These are phyloP conservation scores for Aurelia coerulea DNA, from an alignment of 30 jellyfish, hydroid and myxozoan genomes.

Conservation along the genomic window DNA sequence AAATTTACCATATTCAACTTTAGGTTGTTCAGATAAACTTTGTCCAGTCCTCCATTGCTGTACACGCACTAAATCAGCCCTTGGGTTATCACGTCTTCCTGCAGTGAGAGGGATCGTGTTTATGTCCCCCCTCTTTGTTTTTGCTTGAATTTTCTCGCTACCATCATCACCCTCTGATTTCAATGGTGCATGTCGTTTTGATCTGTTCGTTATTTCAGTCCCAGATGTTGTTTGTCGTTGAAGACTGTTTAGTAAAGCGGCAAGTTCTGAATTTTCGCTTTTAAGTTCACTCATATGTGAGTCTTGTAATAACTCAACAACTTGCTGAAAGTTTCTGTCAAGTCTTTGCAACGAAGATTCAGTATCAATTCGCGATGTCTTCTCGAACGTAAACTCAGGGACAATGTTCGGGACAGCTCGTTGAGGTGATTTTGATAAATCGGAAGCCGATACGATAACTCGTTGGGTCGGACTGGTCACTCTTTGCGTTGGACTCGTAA, in stretches of 20 bases:
- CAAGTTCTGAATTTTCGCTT: slow-evolving; percentile 55
- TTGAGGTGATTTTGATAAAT: slow-evolving; percentile 47
- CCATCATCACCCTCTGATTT: slow-evolving; percentile 27
- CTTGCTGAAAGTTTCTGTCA: slow-evolving; percentile 88
- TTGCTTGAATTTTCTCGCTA: slow-evolving; percentile 20
- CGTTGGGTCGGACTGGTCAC: slow-evolving; percentile 34
- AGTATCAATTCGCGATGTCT: slow-evolving; percentile 25
- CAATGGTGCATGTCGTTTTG: slow-evolving; percentile 18
- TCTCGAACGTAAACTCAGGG: slow-evolving; percentile 18
- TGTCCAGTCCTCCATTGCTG: slow-evolving; percentile 80
- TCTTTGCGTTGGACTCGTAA: slow-evolving; percentile 17
- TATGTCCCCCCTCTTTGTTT: slow-evolving; percentile 30
- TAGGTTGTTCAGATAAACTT: slow-evolving; percentile 41
- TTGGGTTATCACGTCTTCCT: slow-evolving; percentile 2
- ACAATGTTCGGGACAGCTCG: slow-evolving; percentile 40
- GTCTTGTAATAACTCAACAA: slow-evolving; percentile 78
- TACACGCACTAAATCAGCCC: slow-evolving; percentile 73
- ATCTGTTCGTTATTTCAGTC: slow-evolving; percentile 10
- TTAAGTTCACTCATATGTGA: slow-evolving; percentile 49
- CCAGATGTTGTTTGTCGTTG: slow-evolving; percentile 64
- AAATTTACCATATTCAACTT: slow-evolving; percentile 42
- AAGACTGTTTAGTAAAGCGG: slow-evolving; percentile 60
- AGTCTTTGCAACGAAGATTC: slow-evolving; percentile 72
- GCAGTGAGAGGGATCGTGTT: slow-evolving; percentile 3
- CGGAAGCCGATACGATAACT: slow-evolving; percentile 73